Base-by-base conservation (phyloP, 2,888 invertebrate species). In the Brassicogethes aeneus region DNA sequence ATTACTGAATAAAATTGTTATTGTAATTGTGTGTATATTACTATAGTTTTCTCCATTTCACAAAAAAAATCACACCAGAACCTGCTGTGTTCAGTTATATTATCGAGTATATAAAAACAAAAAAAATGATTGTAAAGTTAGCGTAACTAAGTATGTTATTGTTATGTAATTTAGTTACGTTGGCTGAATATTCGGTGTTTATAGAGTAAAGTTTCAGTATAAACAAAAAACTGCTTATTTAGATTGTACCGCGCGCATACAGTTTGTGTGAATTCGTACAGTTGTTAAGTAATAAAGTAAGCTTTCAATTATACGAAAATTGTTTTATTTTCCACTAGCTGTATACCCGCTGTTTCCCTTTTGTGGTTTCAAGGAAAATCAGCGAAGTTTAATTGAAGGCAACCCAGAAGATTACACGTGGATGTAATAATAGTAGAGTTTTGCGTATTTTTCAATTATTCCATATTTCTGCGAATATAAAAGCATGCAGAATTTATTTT, bases 211-310 rank as follows among this genome's bases (percentile, higher is more conserved):
- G 2, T 15, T 39, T 44, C 35, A 44, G 41, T 42, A 46, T n/a
- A n/a, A n/a, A n/a, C n/a, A n/a, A n/a, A 42, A 32, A 42, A 23
- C 35, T 47, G 51, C 51, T 53, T 51, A 41, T 53, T 52, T 52
- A 47, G 45, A 51, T 53, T 48, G 44, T 50, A 47, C 43, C 45
- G 46, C n/a, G n/a, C n/a, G 10, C 47, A 45, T 45, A 47, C 44
- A 47, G 40, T 50, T 47, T 46, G 51, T 51, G 51, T 45, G 43
- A 42, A 45, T 41, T 50, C 45, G 40, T 48, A 44, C 32, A 47
- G 42, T 48, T 50, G 42, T 47, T 44, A 45, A 46, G 14, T 46
- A 46, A 42, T 47, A 45, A 45, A 47, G 36, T 48, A 47, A 51
- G 36, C 36, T 36, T 36, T 36, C 36, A 17, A 36, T 17, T 16